Conservation (phyloP, 1,140 invertebrate genomes). For the Mya arenaria region DNA sequence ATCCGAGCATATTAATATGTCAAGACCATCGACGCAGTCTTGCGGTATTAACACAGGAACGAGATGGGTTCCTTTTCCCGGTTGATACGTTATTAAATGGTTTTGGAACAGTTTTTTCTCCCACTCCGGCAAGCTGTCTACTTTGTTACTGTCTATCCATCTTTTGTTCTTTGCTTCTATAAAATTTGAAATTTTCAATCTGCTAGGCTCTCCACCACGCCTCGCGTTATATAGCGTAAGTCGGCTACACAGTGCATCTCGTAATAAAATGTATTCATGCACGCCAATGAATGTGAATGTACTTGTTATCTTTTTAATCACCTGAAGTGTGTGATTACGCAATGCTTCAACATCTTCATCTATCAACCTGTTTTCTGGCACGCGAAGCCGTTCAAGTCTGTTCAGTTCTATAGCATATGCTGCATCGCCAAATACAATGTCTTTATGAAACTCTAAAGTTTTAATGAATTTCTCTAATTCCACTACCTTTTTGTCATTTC, state of each 20-base stretch:
- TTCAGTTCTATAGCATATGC: constrained; percentile 7
- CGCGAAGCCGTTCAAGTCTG: not conserved
- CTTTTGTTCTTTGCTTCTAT: not conserved
- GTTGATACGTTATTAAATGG: not conserved
- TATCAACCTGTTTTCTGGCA: not conserved
- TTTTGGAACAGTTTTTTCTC: constrained; percentile 23
- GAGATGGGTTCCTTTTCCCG: constrained; percentile 1
- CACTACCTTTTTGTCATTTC: not conserved
- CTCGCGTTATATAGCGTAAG: constrained; percentile 18
- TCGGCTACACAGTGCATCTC: constrained; percentile 14
- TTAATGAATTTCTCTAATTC: not conserved
- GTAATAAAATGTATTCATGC: not conserved
- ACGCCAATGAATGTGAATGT: not conserved
- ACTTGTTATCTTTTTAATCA: constrained; percentile 4
- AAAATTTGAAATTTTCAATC: not conserved
- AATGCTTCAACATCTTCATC: not conserved
- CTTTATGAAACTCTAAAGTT: not conserved
- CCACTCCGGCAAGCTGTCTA: not conserved
- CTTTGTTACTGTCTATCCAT: not conserved
- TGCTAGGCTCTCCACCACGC: constrained; percentile 14
- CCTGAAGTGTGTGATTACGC: not conserved
- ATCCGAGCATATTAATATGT: not conserved
- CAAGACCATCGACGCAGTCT: not conserved
- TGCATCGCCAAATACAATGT: not conserved
- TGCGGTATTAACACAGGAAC: not conserved